Conservation (phyloP, 1,140 invertebrate species). For the Euschistus heros region DNA sequence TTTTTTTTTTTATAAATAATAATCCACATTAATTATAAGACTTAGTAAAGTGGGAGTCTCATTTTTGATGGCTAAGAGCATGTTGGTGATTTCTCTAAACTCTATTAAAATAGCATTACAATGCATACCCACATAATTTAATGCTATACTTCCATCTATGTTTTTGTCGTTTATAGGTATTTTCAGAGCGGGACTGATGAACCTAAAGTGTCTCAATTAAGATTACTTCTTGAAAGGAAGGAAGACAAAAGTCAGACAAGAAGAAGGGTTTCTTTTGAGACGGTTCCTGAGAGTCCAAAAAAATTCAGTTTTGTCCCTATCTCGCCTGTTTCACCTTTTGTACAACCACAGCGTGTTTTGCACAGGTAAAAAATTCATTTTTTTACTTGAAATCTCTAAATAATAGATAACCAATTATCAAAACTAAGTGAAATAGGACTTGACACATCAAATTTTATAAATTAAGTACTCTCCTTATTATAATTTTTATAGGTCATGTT, state of each 20-base stretch:
- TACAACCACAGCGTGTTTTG: background rate
- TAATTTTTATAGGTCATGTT: background rate
- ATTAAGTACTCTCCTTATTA: too few species aligned
- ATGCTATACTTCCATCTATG: background rate
- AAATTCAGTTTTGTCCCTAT: constrained; percentile 24
- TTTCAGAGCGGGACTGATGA: constrained; percentile 33
- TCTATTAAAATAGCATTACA: background rate
- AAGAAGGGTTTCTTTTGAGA: constrained; percentile 25
- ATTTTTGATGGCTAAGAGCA: too few species aligned
- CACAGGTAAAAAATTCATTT: background rate
- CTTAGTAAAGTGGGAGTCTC: too few species aligned
- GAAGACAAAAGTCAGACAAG: constrained; percentile 29
- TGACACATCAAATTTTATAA: too few species aligned
- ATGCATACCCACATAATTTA: too few species aligned
- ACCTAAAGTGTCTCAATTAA: constrained; percentile 52
- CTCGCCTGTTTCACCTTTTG: constrained; percentile 17
- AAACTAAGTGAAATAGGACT: too few species aligned
- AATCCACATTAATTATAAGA: too few species aligned
- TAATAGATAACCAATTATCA: too few species aligned
- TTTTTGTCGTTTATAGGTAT: constrained; percentile 25
- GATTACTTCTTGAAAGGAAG: constrained; percentile 48
- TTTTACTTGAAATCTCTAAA: too few species aligned
- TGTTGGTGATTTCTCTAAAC: background rate
- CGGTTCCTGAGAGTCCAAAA: constrained; percentile 15
- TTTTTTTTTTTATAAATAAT: background rate